A percentile compares a stretch with the other conserved stretches of the same genome.
Evolutionary conservation across 2,888 invertebrate genomes (phyloP).

Genomic region (Hybos culiciformis): DNA sequence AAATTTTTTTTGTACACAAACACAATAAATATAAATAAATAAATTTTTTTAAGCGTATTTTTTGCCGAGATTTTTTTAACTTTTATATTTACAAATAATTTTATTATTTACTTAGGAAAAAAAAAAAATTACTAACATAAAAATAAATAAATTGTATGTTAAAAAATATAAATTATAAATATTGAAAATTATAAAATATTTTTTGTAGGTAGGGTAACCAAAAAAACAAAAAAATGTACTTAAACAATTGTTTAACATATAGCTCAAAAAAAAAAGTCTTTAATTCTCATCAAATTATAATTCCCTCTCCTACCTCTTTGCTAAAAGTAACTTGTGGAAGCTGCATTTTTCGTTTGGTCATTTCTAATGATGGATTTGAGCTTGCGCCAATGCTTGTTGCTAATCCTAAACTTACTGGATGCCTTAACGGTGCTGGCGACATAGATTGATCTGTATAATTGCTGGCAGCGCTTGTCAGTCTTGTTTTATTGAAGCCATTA

Average conservation of each 20-base stretch:
- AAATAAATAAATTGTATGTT: conserved; percentile 8
- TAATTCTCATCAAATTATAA: conserved; percentile 49
- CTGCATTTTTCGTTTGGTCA: conserved; percentile 47
- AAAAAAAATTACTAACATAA: conserved; percentile 5
- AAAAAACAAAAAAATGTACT: background rate
- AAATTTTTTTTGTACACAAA: no score
- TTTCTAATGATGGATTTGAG: conserved; percentile 51
- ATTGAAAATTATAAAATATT: background rate
- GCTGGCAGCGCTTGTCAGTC: conserved; percentile 17
- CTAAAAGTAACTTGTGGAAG: conserved; percentile 75
- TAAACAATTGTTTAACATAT: background rate
- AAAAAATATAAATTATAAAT: conserved; percentile 7
- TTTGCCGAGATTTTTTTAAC: background rate
- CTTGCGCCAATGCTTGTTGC: conserved; percentile 37
- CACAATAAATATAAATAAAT: no score
- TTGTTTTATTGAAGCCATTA: conserved; percentile 1
- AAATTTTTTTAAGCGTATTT: background rate
- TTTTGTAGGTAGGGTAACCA: background rate
- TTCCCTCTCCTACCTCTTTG: conserved; percentile 83
- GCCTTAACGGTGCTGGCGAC: conserved; percentile 21
- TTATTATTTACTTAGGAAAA: background rate
- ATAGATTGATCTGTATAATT: conserved; percentile 15
- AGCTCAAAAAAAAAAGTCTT: background rate
- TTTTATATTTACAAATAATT: background rate
- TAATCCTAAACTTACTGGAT: conserved; percentile 21